These are phyloP conservation scores for Thymelicus lineola DNA, from an alignment of 2,888 invertebrate species.

Conservation along the genomic window DNA sequence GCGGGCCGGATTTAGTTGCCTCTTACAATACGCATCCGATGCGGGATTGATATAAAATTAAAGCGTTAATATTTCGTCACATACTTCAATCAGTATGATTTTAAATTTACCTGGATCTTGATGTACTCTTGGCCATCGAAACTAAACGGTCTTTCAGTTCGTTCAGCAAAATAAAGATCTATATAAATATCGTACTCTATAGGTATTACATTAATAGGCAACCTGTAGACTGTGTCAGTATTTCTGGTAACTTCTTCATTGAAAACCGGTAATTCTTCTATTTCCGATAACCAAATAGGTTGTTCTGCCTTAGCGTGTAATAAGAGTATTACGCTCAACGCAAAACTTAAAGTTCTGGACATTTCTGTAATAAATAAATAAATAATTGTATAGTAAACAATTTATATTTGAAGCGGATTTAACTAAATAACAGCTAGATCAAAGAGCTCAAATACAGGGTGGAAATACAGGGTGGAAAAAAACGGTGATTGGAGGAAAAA, in stretches of 20 bases:
- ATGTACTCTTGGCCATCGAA: conserved; percentile 70
- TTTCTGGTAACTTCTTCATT: conserved; percentile 50
- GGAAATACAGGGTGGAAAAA: too few species aligned
- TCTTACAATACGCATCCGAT: too few species aligned
- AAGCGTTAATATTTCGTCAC: too few species aligned
- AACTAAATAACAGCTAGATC: too few species aligned
- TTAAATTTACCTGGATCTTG: conserved; percentile 60
- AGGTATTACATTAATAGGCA: conserved; percentile 70
- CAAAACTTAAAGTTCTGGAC: conserved; percentile 48
- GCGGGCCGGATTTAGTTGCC: too few species aligned
- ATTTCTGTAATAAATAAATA: conserved; percentile 53
- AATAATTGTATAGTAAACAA: too few species aligned
- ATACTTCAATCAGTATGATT: too few species aligned
- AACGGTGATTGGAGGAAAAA: too few species aligned
- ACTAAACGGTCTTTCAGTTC: conserved; percentile 63
- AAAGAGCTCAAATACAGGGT: too few species aligned
- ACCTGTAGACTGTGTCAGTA: conserved; percentile 58
- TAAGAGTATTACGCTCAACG: conserved; percentile 50
- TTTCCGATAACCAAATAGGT: conserved; percentile 63
- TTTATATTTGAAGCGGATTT: too few species aligned
- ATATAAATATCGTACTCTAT: conserved; percentile 71
- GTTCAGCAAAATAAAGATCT: conserved; percentile 70
- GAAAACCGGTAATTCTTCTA: conserved; percentile 52
- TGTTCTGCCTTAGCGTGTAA: conserved; percentile 55
- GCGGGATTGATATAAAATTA: too few species aligned